Conservation (phyloP, 2,888 invertebrate species). For the Drosophila multiciliata region DNA sequence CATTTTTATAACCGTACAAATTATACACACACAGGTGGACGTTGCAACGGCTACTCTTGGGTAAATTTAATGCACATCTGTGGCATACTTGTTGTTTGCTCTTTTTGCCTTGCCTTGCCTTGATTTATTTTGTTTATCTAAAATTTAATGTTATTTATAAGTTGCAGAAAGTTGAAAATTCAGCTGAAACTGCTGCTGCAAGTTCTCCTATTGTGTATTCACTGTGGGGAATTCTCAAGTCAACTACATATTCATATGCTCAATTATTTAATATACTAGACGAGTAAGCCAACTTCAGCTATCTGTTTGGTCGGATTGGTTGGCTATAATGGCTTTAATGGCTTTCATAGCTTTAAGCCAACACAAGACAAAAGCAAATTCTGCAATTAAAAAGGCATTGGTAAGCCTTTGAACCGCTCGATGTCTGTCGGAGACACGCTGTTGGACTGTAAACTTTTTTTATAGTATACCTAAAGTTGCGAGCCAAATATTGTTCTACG, state of each 20-base stretch:
- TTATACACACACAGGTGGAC: constrained; percentile 48
- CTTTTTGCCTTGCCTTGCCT: constrained; percentile 36
- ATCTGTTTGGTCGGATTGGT: constrained; percentile 10
- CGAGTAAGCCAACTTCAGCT: constrained; percentile 35
- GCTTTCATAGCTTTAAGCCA: constrained; percentile 58
- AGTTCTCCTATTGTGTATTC: background rate
- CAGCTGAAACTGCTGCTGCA: constrained; percentile 17
- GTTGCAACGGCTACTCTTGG: constrained; percentile 34
- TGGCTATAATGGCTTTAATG: constrained; percentile 18
- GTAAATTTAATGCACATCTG: constrained; percentile 62
- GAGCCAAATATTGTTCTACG: constrained; percentile 59
- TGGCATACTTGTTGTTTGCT: constrained; percentile 21
- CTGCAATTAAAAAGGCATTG: constrained; percentile 69
- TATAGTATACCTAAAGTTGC: constrained; percentile 57
- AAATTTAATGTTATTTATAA: constrained; percentile 72
- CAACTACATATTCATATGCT: constrained; percentile 66
- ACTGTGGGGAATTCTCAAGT: constrained; percentile 53
- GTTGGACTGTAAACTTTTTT: constrained; percentile 55
- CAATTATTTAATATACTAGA: constrained; percentile 70
- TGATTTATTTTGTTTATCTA: constrained; percentile 77
- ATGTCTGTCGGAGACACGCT: constrained; percentile 67
- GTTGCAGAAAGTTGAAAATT: constrained; percentile 66
- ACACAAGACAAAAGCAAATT: constrained; percentile 13
- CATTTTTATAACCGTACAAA: constrained; percentile 37
- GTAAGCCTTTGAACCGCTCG: constrained; percentile 65